These are phyloP conservation scores for Sebastes diaconus DNA, from an alignment of 2,797 vertebrate genomes.

Conservation along the genomic window DNA sequence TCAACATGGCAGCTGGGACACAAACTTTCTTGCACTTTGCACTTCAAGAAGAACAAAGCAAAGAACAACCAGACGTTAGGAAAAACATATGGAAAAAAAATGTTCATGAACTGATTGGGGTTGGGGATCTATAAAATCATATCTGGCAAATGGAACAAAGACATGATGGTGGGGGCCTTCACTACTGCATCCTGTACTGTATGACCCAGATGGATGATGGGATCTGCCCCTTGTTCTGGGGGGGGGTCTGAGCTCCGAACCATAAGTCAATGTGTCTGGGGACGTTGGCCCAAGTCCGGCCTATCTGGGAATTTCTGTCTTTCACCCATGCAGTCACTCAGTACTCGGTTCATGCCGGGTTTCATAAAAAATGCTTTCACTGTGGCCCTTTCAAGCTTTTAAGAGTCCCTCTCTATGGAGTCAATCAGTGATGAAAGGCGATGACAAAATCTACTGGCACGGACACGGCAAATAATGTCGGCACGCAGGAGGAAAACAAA, in stretches of 20 bases:
- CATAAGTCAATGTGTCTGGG: conserved; percentile 57
- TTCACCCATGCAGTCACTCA: conserved; percentile 42
- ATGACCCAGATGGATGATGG: conserved; percentile 6
- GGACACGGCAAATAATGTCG: conserved; percentile 15
- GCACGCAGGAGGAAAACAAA: conserved; percentile 30
- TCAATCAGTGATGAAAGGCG: conserved; percentile 40
- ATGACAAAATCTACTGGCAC: conserved; percentile 40
- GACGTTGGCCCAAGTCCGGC: conserved; percentile 63
- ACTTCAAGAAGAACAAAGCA: neutral
- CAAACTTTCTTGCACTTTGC: neutral
- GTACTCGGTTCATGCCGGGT: conserved; percentile 40
- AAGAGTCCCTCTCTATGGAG: conserved; percentile 29
- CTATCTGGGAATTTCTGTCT: conserved; percentile 55
- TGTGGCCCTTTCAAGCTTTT: conserved; percentile 34
- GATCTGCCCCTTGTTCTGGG: conserved; percentile 9
- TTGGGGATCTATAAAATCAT: neutral
- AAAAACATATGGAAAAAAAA: neutral
- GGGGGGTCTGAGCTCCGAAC: conserved; percentile 13
- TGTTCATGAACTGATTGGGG: neutral
- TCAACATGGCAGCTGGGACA: too few relatives aligned
- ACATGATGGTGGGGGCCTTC: neutral
- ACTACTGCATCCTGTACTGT: neutral
- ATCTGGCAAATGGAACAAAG: conserved; percentile 2
- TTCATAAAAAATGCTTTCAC: conserved; percentile 52
- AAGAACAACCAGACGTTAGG: neutral